A percentile compares a stretch with the other conserved stretches of the same genome.
These are phyloP conservation scores for Cerastoderma edule DNA, from an alignment of 2,888 invertebrate species.

Conservation along the genomic window DNA sequence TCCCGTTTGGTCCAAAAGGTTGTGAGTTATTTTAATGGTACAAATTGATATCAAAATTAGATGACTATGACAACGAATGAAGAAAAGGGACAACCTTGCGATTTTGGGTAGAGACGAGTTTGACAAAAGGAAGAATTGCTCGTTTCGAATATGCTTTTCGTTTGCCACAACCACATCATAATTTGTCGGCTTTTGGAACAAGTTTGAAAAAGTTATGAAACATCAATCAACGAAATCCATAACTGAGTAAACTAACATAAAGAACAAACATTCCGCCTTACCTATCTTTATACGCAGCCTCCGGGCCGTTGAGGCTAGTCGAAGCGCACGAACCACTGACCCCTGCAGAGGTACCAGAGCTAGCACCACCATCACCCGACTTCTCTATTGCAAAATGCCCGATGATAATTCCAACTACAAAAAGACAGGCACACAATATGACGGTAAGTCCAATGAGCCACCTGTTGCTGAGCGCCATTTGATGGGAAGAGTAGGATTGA, in stretches of 20 bases:
- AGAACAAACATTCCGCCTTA: constrained; percentile 28
- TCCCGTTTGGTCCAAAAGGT: no score
- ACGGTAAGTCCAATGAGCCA: constrained; percentile 19
- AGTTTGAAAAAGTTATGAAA: no score
- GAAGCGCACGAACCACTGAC: neutral
- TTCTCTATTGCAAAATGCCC: constrained; percentile 45
- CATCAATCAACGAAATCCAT: no score
- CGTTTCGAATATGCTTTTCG: neutral
- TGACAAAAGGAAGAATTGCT: constrained; percentile 8
- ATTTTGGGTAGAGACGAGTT: no score
- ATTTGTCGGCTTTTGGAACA: no score
- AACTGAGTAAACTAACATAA: neutral
- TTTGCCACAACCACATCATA: no score
- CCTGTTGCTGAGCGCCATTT: constrained; percentile 18
- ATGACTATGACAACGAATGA: no score
- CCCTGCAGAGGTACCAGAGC: neutral
- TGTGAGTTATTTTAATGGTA: no score
- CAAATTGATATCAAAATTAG: no score
- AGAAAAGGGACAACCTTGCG: no score
- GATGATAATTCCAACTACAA: constrained; percentile 36
- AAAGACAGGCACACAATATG: constrained; percentile 23
- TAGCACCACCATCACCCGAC: neutral
- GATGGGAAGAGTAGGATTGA: no score
- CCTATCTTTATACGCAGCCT: constrained; percentile 32
- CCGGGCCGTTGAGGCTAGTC: neutral